Evolutionary conservation across 2,888 invertebrate genomes (phyloP).

Genomic region (Syrista parreyssii): DNA sequence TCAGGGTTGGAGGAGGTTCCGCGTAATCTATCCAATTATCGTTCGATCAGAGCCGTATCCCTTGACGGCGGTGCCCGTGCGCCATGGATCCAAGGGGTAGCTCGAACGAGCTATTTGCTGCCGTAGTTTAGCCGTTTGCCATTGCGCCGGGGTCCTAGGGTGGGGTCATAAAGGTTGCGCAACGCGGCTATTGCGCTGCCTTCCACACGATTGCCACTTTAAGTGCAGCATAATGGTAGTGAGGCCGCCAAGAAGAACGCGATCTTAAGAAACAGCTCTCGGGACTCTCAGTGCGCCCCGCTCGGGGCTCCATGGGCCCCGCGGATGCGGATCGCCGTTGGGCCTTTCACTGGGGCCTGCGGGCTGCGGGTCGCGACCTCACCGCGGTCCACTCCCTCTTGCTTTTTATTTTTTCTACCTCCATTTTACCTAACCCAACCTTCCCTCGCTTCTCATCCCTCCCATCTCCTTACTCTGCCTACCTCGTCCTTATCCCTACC

Average conservation of each 20-base stretch:
- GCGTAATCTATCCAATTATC: conserved; percentile 65
- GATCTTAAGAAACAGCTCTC: conserved; percentile 55
- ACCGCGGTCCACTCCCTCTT: conserved; percentile 61
- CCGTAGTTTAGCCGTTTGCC: conserved; percentile 1
- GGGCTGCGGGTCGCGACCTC: conserved; percentile 65
- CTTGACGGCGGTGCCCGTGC: conserved; percentile 20
- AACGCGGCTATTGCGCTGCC: conserved; percentile 42
- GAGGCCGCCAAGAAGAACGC: conserved; percentile 50
- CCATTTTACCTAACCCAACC: conserved; percentile 23
- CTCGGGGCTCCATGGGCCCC: conserved; percentile 24
- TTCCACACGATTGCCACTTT: conserved; percentile 56
- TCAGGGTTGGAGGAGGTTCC: conserved; percentile 59
- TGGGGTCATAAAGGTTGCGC: conserved; percentile 52
- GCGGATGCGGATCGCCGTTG: conserved; percentile 58
- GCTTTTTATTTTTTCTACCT: conserved; percentile 42
- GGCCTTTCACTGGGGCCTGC: conserved; percentile 62
- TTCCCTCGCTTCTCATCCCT: conserved; percentile 28
- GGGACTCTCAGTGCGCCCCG: conserved; percentile 36
- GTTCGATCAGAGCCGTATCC: conserved; percentile 52
- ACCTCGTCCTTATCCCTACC: conserved; percentile 12
- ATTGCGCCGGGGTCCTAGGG: conserved; percentile 27
- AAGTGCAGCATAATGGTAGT: conserved; percentile 54
- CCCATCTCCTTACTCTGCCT: conserved; percentile 17
- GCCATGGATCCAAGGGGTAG: conserved; percentile 5
- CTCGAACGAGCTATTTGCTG: conserved; percentile 5